These are phyloP conservation scores for Eustalomyia histrio DNA, from an alignment of 2,888 invertebrate genomes.

Conservation along the genomic window DNA sequence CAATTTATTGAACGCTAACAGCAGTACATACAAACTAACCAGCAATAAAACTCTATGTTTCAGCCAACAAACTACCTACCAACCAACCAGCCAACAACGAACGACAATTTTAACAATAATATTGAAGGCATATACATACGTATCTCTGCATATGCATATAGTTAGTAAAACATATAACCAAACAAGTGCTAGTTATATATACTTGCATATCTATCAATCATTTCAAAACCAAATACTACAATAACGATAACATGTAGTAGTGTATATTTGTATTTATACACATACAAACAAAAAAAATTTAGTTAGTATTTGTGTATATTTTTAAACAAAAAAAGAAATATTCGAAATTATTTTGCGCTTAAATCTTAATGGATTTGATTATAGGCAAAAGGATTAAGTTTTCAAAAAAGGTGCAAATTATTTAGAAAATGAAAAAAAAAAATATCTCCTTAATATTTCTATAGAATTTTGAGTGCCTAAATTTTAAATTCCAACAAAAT, in stretches of 20 bases:
- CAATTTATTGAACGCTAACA: constrained; percentile 74
- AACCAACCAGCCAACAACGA: constrained; percentile 42
- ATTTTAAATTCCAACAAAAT: no score
- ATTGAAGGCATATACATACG: constrained; percentile 10
- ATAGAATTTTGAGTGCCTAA: no score
- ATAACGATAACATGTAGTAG: constrained; percentile 17
- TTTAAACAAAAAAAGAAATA: background rate
- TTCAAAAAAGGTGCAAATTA: no score
- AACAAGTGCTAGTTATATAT: constrained; percentile 15
- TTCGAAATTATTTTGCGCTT: background rate
- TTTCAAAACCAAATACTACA: constrained; percentile 43
- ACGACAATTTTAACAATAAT: constrained; percentile 15
- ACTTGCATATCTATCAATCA: constrained; percentile 53
- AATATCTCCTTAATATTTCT: no score
- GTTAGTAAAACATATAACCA: no score
- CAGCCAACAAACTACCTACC: background rate
- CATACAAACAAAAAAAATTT: background rate
- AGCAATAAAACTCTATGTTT: background rate
- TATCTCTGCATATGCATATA: no score
- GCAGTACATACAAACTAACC: constrained; percentile 46
- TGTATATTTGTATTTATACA: background rate
- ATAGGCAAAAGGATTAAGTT: no score
- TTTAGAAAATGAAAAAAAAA: no score
- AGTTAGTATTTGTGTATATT: constrained; percentile 15
- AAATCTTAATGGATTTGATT: no score